Base-by-base conservation (phyloP, 2,888 invertebrate genomes). In the Scaptomyza tumidula region DNA sequence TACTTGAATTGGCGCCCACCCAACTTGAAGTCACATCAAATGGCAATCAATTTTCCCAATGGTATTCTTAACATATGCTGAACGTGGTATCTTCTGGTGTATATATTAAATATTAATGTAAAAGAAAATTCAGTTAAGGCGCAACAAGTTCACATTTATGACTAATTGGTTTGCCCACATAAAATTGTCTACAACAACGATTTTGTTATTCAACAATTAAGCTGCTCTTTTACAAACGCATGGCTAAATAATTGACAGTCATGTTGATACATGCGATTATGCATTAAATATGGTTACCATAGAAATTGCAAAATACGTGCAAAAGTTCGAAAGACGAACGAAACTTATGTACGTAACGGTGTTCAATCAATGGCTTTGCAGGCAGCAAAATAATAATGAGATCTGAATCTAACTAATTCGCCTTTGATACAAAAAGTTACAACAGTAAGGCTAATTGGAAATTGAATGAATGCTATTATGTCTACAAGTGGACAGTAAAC, bases 11-110 rank as follows among this genome's bases (percentile, higher is more conserved):
- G 44, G n/a, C 44, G 35, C 44, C 19, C 29, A 19, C 10, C 6
- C 10, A 46, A 31, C 31, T 41, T 58, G 31, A 37, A 14, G 49
- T 16, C 49, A 44, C 50, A 68, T 68, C 53, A 57, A 64, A 68
- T 60, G 56, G 31, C 49, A 62, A 64, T 72, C 50, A 72, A 68
- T 49, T 39, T 14, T 60, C 44, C 57, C 31, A 57, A 48, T 61
- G 44, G 10, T 29, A 52, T 65, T 35, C 52, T 19, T 14, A 58
- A 46, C 56, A 75, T 59, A 75, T 66, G 57, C 19, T 27, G n/a
- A 19, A 19, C 9, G 31, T 49, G 2, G 35, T 24, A n/a, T 37
- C 37, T 37, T 37, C 6, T 27, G 1, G 27, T 11, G n/a, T n/a
- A 37, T 2, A n/a, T 37, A 16, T 10, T 10, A 43, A 29, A 39